phyloP scores from a whole-genome alignment of 2,888 invertebrate species.

The Altica lythri region DNA sequence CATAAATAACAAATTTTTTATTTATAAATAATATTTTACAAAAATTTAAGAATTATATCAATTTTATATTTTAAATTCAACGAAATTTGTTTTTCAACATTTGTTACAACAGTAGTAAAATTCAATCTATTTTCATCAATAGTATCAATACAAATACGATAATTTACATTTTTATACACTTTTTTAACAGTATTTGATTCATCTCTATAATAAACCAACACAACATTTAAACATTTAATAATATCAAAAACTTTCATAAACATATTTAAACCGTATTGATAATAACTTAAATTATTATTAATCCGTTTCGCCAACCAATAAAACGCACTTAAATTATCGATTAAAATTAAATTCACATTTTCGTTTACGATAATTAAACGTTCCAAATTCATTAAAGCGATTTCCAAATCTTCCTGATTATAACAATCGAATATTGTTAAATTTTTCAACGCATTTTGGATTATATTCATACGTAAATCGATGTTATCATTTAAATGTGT shows the following conservation, averaged over 20 bases:
- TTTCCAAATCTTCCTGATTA: constrained; percentile 41
- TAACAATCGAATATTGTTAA: constrained; percentile 45
- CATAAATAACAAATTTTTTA: no score
- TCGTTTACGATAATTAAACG: constrained; percentile 39
- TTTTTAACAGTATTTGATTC: constrained; percentile 32
- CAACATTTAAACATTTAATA: constrained; percentile 42
- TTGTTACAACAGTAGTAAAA: constrained; percentile 30
- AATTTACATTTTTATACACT: constrained; percentile 34
- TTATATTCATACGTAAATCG: constrained; percentile 32
- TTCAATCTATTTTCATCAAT: constrained; percentile 1
- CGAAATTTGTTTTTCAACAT: constrained; percentile 35
- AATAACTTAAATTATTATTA: constrained; percentile 39
- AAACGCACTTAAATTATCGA: constrained; percentile 46
- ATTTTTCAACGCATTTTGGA: constrained; percentile 43
- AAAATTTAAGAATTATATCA: constrained; percentile 30
- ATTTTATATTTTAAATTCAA: constrained; percentile 30
- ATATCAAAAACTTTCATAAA: constrained; percentile 37
- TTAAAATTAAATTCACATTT: constrained; percentile 40
- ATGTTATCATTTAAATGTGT: constrained; percentile 34
- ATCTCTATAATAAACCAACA: constrained; percentile 42
- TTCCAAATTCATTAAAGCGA: constrained; percentile 44
- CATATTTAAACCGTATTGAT: constrained; percentile 38
- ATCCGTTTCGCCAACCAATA: constrained; percentile 43
- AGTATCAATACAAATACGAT: constrained; percentile 36
- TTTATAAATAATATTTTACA: no score